Conservation (phyloP, 2,797 vertebrate genomes). For the Ciconia nigra region DNA sequence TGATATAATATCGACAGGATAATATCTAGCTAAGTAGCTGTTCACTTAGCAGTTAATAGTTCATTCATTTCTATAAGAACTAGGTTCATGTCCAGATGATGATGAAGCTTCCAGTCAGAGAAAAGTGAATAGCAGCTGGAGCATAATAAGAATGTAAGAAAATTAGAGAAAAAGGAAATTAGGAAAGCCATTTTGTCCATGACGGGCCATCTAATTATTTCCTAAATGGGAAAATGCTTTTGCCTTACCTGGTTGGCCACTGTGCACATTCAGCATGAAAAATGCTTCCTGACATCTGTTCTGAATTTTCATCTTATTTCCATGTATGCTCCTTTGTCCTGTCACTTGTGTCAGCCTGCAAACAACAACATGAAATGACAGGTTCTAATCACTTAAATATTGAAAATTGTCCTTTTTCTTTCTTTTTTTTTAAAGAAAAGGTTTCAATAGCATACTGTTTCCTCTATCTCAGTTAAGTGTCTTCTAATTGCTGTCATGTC, state of each 20-base stretch:
- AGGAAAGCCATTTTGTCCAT: neutral
- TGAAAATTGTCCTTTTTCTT: neutral
- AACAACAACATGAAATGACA: slow-evolving; percentile 46
- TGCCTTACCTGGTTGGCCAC: slow-evolving; percentile 45
- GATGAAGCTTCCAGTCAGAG: neutral
- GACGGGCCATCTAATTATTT: slow-evolving; percentile 45
- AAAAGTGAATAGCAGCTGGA: neutral
- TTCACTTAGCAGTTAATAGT: neutral
- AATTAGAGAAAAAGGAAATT: slow-evolving; percentile 35
- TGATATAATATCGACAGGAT: neutral
- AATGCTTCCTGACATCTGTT: slow-evolving; percentile 64
- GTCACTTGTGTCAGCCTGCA: slow-evolving; percentile 51
- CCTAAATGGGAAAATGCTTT: slow-evolving; percentile 48
- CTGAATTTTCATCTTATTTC: slow-evolving; percentile 62
- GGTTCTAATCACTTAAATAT: slow-evolving; percentile 46
- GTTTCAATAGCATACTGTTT: neutral
- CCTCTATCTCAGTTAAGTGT: neutral
- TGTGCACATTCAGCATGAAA: slow-evolving; percentile 8
- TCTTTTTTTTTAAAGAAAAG: neutral
- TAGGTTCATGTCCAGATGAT: neutral
- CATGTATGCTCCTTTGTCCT: slow-evolving; percentile 14
- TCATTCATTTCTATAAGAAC: neutral
- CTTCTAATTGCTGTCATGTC: neutral
- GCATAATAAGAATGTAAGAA: neutral
- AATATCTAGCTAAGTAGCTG: neutral